Conservation (phyloP, 2,888 invertebrate species). For the Conistra vaccinii region DNA sequence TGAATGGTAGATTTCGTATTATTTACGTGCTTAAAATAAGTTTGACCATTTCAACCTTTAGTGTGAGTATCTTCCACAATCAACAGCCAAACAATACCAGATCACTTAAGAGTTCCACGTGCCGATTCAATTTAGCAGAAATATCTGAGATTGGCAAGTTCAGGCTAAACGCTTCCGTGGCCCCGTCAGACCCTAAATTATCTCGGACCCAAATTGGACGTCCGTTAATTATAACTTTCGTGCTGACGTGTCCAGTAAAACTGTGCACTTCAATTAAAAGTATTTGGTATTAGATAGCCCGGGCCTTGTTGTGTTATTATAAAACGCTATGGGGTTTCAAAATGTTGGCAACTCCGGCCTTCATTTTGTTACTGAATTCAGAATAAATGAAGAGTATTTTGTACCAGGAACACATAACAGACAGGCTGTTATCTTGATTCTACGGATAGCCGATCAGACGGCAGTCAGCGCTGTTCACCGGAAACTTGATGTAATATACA, state of each 20-base stretch:
- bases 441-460: neutral
- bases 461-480: neutral
- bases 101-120: slow-evolving; percentile 23
- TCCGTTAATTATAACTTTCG: slow-evolving; percentile 87
- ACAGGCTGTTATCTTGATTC: neutral
- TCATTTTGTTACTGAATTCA: slow-evolving; percentile 49
- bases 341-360: slow-evolving; percentile 34
- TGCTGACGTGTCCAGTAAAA: slow-evolving; percentile 78
- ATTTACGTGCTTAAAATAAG: slow-evolving; percentile 27
- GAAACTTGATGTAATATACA: neutral
- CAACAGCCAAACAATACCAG: slow-evolving; percentile 15
- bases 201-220: slow-evolving; percentile 79
- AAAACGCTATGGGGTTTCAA: slow-evolving; percentile 53
- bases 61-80: neutral
- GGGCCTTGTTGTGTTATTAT: slow-evolving; percentile 68
- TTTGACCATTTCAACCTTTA: slow-evolving; percentile 21
- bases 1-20: neutral
- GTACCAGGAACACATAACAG: slow-evolving; percentile 9
- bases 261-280: slow-evolving; percentile 83
- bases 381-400: slow-evolving; percentile 48
- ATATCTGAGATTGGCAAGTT: slow-evolving; percentile 58
- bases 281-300: slow-evolving; percentile 72
- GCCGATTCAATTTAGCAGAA: slow-evolving; percentile 52
- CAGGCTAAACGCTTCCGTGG: slow-evolving; percentile 56
- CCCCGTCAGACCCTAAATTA: slow-evolving; percentile 82